phyloP scores from a whole-genome alignment of 1,140 invertebrate species.

The Cephus cinctus region DNA sequence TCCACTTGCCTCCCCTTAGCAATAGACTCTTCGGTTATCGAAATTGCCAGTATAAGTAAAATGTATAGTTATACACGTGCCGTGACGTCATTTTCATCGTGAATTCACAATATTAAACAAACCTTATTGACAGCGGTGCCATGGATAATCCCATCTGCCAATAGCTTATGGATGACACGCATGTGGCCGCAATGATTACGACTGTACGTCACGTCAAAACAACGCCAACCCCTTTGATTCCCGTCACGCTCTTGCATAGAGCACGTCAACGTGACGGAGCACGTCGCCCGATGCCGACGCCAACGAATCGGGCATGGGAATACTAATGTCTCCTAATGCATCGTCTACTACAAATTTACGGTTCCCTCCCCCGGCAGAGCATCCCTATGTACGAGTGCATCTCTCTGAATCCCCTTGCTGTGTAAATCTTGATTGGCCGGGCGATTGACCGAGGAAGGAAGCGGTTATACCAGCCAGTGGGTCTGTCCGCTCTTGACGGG shows the following conservation, averaged over 20 bases:
- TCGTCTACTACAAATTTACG: slow-evolving; percentile 30
- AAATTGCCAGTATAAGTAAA: background rate
- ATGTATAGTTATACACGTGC: background rate
- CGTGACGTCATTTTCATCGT: background rate
- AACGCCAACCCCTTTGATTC: slow-evolving; percentile 29
- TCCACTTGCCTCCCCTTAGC: too few relatives aligned
- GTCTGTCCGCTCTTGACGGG: too few relatives aligned
- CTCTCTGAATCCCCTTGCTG: too few relatives aligned
- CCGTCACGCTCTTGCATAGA: slow-evolving; percentile 20
- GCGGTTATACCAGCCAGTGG: too few relatives aligned
- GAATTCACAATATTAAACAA: background rate
- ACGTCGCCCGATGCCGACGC: background rate
- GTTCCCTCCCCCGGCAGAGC: slow-evolving; percentile 14
- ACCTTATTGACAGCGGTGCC: slow-evolving; percentile 2
- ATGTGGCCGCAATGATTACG: slow-evolving; percentile 19
- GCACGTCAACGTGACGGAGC: slow-evolving; percentile 30
- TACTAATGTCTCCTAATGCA: slow-evolving; percentile 41
- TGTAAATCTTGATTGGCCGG: too few relatives aligned
- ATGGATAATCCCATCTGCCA: background rate
- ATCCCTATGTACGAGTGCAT: too few relatives aligned
- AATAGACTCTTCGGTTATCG: background rate
- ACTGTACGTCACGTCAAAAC: slow-evolving; percentile 18
- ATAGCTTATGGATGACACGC: slow-evolving; percentile 1
- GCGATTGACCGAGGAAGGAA: too few relatives aligned
- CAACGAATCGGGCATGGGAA: slow-evolving; percentile 27